Evolutionary conservation across 2,888 invertebrate genomes (phyloP).

Genomic region (Disparrhopalites patrizii): DNA sequence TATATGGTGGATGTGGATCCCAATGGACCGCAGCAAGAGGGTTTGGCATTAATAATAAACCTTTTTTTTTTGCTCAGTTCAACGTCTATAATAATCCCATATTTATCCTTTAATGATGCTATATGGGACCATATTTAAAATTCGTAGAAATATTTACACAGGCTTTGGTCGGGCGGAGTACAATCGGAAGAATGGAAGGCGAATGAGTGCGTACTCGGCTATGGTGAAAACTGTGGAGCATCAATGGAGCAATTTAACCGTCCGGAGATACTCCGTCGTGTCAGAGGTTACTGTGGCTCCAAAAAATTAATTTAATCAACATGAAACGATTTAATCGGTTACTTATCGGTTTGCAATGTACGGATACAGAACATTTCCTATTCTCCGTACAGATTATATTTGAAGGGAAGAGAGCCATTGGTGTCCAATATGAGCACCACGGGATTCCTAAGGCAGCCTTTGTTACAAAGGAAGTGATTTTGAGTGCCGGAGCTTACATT

Average conservation of each 20-base stretch:
- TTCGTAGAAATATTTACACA: neutral
- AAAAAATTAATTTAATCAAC: too few species aligned
- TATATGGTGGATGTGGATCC: conserved; percentile 13
- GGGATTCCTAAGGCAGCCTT: conserved; percentile 31
- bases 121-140: neutral
- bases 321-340: neutral
- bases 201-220: neutral
- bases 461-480: conserved; percentile 15
- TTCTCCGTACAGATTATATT: conserved; percentile 16
- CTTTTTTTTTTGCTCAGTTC: too few species aligned
- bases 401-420: conserved; percentile 31
- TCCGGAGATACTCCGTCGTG: conserved; percentile 28
- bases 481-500: neutral
- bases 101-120: too few species aligned
- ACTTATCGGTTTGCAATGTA: neutral
- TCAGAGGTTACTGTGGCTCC: conserved; percentile 17
- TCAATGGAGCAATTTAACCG: conserved; percentile 19
- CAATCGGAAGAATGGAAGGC: conserved; percentile 12
- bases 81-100: too few species aligned
- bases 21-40: conserved; percentile 26
- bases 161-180: conserved; percentile 10
- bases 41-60: conserved; percentile 1
- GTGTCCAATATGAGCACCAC: conserved; percentile 34
- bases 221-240: conserved; percentile 5
- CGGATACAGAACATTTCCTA: neutral